Base-by-base conservation (phyloP, 2,888 invertebrate genomes). In the Drosophila recens region DNA sequence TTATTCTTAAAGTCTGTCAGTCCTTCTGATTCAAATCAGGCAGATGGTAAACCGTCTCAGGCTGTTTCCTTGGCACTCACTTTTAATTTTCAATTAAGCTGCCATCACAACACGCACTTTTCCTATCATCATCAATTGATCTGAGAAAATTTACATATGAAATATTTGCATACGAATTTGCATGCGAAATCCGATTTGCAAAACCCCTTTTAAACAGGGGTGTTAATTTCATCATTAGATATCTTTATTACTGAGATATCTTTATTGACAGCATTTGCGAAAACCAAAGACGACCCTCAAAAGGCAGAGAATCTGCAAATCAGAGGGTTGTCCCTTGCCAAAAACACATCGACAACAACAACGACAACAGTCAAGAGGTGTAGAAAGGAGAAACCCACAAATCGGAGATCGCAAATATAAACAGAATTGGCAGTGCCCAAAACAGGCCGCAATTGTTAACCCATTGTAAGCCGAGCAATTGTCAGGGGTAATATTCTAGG, bases 181-280 rank as follows among this genome's bases (percentile, higher is more conserved):
- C 66, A 75, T 72, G 48, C 51, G 15, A 38, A 78, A 86, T n/a
- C 54, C 66, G 67, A 56, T 72, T 73, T 67, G 61, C 42, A n/a
- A 70, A 54, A 27, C 52, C 17, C 6, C 17, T 15, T 1, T 15
- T 1, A 4, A 15, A 46, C 3, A 4, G n/a, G 86, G 80, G 86
- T 84, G 83, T 82, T 85, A 82, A 85, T 87, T 57, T 74, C 77
- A 79, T 85, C 82, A 85, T 82, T 87, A 87, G 74, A 23, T 4
- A 23, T 23, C 23, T 23, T 23, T 23, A 23, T 23, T 23, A 0
- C 68, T 20, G 17, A 27, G 69, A 82, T 71, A 71, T 75, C 83
- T 68, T 61, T 46, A 82, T 86, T 64, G 67, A 49, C 65, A 67
- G 58, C 48, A 40, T n/a, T 73, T 65, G 71, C 79, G 27, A 78